Evolutionary conservation across 64 coral and sea anemone genomes (phyloP).

Genomic region (Pocillopora damicornis): DNA sequence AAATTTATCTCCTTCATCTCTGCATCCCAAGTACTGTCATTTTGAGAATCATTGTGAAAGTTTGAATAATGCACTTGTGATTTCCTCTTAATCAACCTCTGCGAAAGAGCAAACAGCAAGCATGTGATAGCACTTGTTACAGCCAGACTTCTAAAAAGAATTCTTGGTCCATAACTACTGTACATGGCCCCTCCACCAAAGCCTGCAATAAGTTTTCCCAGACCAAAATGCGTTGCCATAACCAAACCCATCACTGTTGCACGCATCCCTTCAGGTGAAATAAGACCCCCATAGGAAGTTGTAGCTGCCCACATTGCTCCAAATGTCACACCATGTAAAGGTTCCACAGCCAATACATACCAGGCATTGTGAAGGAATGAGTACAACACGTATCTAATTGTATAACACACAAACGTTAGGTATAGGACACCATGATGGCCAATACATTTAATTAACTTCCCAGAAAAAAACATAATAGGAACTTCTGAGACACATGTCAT

Average conservation of each 20-base stretch:
- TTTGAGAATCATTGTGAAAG: background rate
- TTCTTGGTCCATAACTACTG: slow-evolving; percentile 38
- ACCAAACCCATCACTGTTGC: slow-evolving; percentile 50
- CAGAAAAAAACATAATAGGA: slow-evolving; percentile 38
- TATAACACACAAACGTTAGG: slow-evolving; percentile 41
- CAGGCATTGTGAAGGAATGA: slow-evolving; percentile 40
- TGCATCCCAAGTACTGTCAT: slow-evolving; percentile 2
- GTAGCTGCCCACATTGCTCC: slow-evolving; percentile 57
- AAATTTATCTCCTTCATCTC: slow-evolving; percentile 16
- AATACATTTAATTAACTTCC: slow-evolving; percentile 32
- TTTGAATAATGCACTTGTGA: background rate
- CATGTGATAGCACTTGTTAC: slow-evolving; percentile 13
- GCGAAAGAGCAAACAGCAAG: background rate
- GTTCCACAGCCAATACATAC: slow-evolving; percentile 61
- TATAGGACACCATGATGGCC: slow-evolving; percentile 56
- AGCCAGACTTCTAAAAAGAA: slow-evolving; percentile 48
- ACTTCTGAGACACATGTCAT: slow-evolving; percentile 49
- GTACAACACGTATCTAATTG: slow-evolving; percentile 38
- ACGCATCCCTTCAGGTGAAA: slow-evolving; percentile 35
- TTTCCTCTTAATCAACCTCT: slow-evolving; percentile 12
- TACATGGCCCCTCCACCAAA: slow-evolving; percentile 40
- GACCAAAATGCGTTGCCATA: slow-evolving; percentile 46
- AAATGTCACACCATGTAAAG: slow-evolving; percentile 53
- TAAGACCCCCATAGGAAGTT: slow-evolving; percentile 37
- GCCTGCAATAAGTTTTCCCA: slow-evolving; percentile 42